Evolutionary conservation across 2,888 invertebrate genomes (phyloP), one percentile per base, ranked within the genome.

Genomic region (Sinohyriopsis cumingii): DNA sequence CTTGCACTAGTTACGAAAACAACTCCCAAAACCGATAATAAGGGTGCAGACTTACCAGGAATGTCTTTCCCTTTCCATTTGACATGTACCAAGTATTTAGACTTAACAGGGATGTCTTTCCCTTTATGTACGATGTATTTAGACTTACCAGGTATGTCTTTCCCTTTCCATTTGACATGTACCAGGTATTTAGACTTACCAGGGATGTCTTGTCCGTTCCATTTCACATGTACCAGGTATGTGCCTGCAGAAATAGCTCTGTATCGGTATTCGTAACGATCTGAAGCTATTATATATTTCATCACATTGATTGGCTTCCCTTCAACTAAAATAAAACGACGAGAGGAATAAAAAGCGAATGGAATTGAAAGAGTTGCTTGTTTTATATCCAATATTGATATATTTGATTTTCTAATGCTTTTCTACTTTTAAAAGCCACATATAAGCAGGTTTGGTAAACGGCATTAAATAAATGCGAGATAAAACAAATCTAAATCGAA

Each of bases 161-260:
- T 85, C n/a, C 91, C 91, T 77, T 92, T 91, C 91, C 92, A 92
- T 25, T 94, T 6, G 28, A 28, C 6, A 12, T 19, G 22, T n/a
- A 24, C 20, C 9, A 28, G 12, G 33, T 12, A 54, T 12, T 28
- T 28, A 60, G 24, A 56, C 76, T 57, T 82, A 91, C 91, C 91
- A 71, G 89, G 85, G 63, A 92, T 89, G 71, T 91, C 90, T 68
- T 88, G 85, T 22, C 91, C 91, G 76, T 92, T 91, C 91, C 92
- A 92, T 25, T 94, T 94, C 77, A 98, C 94, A 74, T 95, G 92
- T 28, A 98, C 94, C 89, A 96, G 96, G 88, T 96, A 98, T 56
- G 94, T 92, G 1, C 98, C 98, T 22, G 96, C 95, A 84, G 95
- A 95, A 0, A 94, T 92, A 0, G 98, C 97, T 1, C 94, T 93